These are phyloP conservation scores for Phenganax subtilis DNA, from an alignment of 92 coral and sea anemone genomes.

Conservation along the genomic window DNA sequence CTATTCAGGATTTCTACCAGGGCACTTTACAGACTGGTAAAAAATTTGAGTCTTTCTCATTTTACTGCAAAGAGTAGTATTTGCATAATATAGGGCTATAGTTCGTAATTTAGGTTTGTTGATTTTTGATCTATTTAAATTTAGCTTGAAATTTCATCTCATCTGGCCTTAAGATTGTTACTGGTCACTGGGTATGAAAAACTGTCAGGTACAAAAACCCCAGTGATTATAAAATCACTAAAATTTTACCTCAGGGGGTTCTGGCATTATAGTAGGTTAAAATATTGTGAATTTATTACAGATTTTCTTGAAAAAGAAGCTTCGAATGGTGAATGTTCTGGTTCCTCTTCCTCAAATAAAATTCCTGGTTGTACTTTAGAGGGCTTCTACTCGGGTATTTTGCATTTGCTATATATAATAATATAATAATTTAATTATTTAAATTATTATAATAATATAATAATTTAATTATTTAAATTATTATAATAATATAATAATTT, in stretches of 20 bases:
- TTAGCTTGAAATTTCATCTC: constrained; percentile 75
- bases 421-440: too few species aligned
- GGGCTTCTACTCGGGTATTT: constrained; percentile 41
- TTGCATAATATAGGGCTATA: too few species aligned
- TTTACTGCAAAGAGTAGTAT: too few species aligned
- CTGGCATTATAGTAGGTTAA: background rate
- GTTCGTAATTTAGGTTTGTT: background rate
- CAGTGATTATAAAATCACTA: background rate
- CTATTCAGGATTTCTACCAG: too few species aligned
- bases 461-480: too few species aligned
- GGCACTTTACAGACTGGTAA: too few species aligned
- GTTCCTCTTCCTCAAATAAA: constrained; percentile 24
- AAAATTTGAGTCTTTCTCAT: too few species aligned
- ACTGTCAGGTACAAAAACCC: constrained; percentile 49
- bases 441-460: too few species aligned
- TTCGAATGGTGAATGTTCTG: background rate
- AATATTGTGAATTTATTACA: background rate
- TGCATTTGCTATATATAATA: too few species aligned
- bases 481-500: too few species aligned
- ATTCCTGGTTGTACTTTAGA: constrained; percentile 57
- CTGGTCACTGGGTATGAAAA: constrained; percentile 68
- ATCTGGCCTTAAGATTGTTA: constrained; percentile 74
- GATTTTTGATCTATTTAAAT: constrained; percentile 1
- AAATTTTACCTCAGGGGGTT: background rate
- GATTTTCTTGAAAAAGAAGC: constrained; percentile 10